Evolutionary conservation across 2,113 vertebrate genomes (phyloP), one percentile per base, ranked within the genome.

Genomic region (Epinephelus lanceolatus): DNA sequence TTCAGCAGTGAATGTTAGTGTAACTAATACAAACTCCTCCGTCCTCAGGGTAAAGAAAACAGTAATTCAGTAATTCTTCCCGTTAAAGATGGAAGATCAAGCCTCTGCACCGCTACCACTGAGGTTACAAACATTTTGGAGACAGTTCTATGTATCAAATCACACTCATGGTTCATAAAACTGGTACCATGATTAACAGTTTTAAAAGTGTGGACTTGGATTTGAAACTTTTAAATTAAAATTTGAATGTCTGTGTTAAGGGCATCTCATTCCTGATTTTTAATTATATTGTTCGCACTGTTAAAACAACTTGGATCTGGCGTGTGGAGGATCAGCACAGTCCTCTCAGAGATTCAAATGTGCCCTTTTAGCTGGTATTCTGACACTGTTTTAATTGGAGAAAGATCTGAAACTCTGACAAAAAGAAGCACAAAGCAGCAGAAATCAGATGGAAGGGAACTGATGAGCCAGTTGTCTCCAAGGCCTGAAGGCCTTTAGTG

Each of bases 1-100:
- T 56, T 82, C 67, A 51, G n/a, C 60, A 37, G 53, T 51, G 51
- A 63, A 71, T 84, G 40, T 60, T 51, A 19, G 25, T 67, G 37
- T 71, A 23, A 68, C 63, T 49, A 69, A 61, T 60, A 42, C 4
- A 85, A 57, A 71, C 55, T 15, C 53, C 18, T 61, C 19, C 2
- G 0, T 76, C 23, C 55, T 45, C 2, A 9, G 53, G 40, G 55
- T 59, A 23, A 37, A 49, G 42, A 51, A 71, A 52, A 57, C 19
- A 55, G 8, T 37, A 53, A 45, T 47, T 33, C 27, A 63, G 67
- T 51, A 45, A 45, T 67, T 59, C 13, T 66, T 18, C 1, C 40
- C 47, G 4, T 77, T 47, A n/a, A 30, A 30, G 27, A 80, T 51
- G 30, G 52, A 57, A 42, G 5, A 37, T 60, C 25, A 27, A 13